Conservation (phyloP, 2,797 vertebrate genomes). For the Phalanger gymnotis region DNA sequence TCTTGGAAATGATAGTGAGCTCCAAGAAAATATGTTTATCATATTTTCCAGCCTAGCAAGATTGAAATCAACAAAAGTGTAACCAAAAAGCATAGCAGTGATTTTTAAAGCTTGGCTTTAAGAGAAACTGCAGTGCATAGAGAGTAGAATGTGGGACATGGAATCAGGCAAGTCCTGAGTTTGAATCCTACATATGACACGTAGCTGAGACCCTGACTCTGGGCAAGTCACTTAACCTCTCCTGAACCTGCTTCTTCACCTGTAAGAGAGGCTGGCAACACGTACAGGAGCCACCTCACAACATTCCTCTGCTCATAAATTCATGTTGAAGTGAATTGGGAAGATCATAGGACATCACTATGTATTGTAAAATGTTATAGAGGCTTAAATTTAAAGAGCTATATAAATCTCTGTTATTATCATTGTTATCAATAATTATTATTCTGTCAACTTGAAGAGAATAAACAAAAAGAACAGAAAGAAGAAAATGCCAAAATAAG, state of each 20-base stretch:
- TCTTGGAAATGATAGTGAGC: not conserved
- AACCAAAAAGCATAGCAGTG: not conserved
- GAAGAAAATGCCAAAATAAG: conserved; percentile 31
- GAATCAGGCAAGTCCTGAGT: not conserved
- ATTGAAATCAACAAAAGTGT: not conserved
- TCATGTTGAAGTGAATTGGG: not conserved
- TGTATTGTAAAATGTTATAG: not conserved
- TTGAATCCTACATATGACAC: not conserved
- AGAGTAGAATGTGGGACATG: not conserved
- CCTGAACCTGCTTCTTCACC: not conserved
- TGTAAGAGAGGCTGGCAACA: not conserved
- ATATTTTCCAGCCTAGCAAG: not conserved
- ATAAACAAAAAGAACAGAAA: conserved; percentile 54
- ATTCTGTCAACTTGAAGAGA: conserved; percentile 13
- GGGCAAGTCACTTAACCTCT: not conserved
- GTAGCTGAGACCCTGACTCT: not conserved
- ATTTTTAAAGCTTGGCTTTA: not conserved
- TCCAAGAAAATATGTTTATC: not conserved
- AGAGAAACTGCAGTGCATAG: not conserved
- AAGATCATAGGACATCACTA: not conserved
- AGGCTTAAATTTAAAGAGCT: not conserved
- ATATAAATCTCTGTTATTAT: not conserved
- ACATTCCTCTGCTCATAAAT: no score
- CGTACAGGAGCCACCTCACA: not conserved
- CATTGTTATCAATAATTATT: not conserved